Conservation (phyloP, 2,888 invertebrate species). For the Penaeus monodon region DNA sequence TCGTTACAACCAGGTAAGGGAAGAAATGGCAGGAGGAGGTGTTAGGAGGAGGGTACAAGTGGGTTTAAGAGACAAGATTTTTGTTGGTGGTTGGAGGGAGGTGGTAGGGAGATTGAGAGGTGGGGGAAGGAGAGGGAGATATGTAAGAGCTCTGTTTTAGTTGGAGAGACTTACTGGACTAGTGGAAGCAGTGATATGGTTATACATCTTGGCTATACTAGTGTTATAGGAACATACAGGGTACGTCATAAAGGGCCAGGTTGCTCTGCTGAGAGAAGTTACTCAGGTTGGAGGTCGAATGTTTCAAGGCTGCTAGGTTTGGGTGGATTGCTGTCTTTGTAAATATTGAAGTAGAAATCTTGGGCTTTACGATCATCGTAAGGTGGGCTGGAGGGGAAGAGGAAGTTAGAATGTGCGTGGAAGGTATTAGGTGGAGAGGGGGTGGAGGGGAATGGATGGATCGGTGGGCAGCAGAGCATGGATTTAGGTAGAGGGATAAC, state of each 20-base stretch:
- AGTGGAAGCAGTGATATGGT: no score
- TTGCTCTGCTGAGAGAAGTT: no score
- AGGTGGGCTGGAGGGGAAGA: background rate
- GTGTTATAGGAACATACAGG: no score
- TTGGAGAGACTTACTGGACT: no score
- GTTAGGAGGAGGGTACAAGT: background rate
- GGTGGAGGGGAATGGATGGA: background rate
- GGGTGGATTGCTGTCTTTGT: no score
- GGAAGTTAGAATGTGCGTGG: background rate
- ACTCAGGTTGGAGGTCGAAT: no score
- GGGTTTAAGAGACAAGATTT: background rate
- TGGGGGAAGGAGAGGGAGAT: background rate
- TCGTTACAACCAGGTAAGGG: conserved; percentile 89
- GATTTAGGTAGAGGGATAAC: no score
- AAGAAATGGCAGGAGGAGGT: background rate
- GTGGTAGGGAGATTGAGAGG: background rate
- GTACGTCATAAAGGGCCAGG: no score
- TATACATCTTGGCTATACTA: no score
- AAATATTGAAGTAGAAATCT: no score
- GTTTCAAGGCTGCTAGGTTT: no score
- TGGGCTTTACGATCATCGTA: background rate
- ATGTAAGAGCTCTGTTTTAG: background rate
- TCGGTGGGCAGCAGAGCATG: no score
- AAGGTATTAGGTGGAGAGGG: background rate
- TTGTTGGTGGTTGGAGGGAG: background rate